Evolutionary conservation across 2,113 vertebrate species (phyloP).

Genomic region (Lycaon pictus): DNA sequence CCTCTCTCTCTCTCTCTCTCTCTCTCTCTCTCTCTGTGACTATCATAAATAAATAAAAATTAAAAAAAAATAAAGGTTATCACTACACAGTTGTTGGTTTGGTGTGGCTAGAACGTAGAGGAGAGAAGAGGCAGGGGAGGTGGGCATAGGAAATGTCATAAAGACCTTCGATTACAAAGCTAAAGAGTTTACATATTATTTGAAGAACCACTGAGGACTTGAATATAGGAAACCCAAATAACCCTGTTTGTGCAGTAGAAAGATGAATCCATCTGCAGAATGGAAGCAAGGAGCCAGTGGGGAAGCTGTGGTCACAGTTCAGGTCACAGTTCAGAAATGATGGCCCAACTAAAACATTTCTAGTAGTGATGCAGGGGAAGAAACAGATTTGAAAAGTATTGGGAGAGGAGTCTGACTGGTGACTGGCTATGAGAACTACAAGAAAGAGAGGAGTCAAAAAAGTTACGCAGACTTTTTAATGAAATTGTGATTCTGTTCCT

Average conservation of each 20-base stretch:
- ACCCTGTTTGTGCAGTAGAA: background rate
- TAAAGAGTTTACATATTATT: background rate
- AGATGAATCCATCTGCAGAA: background rate
- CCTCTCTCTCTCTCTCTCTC: too few relatives aligned
- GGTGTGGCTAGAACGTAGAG: background rate
- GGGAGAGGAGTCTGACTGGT: background rate
- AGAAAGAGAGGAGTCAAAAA: background rate
- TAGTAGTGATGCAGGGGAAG: background rate
- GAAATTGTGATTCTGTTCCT: background rate
- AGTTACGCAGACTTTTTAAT: background rate
- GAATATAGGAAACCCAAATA: background rate
- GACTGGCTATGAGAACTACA: background rate
- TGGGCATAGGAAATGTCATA: background rate
- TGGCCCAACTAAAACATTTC: background rate
- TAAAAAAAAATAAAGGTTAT: background rate
- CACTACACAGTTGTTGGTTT: background rate
- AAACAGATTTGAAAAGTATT: background rate
- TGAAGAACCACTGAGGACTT: background rate
- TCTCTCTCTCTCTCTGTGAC: too few relatives aligned
- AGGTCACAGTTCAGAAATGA: background rate
- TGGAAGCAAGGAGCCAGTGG: rapidly evolving
- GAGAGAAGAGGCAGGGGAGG: background rate
- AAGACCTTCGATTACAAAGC: background rate
- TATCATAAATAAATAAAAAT: too few relatives aligned
- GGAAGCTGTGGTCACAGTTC: background rate